Evolutionary conservation across 2,113 vertebrate genomes (phyloP).

Genomic region (Dicerorhinus sumatrensis): DNA sequence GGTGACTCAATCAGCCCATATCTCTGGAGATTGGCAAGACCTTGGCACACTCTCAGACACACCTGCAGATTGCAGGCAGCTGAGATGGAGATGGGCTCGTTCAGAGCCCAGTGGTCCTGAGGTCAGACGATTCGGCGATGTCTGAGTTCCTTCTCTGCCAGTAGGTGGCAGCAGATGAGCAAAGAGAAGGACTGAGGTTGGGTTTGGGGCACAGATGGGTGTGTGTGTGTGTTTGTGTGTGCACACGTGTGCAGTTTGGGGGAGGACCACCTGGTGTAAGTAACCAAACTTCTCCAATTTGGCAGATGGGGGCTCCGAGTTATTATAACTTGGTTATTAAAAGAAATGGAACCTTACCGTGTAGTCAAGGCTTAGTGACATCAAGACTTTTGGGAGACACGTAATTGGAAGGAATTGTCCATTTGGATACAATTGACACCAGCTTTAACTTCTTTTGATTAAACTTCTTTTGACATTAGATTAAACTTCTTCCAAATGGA

Average conservation of each 20-base stretch:
- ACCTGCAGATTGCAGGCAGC: not conserved
- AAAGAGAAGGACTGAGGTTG: not conserved
- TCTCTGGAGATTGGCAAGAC: not conserved
- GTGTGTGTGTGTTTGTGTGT: not conserved
- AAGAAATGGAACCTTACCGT: not conserved
- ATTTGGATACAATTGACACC: not conserved
- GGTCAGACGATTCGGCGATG: not conserved
- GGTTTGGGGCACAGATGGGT: not conserved
- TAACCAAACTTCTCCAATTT: not conserved
- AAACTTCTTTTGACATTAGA: not conserved
- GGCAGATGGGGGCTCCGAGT: not conserved
- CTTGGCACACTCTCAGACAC: not conserved
- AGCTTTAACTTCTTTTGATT: conserved; percentile 30
- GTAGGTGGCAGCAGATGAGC: not conserved
- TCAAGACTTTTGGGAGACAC: not conserved
- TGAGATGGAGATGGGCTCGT: not conserved
- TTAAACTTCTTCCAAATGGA: not conserved
- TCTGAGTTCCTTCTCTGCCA: not conserved
- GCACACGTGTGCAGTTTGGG: rapidly evolving
- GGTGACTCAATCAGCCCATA: not conserved
- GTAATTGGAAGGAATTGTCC: not conserved
- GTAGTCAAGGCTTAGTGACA: not conserved
- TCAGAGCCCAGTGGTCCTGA: not conserved
- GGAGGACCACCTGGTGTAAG: not conserved
- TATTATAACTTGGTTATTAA: not conserved